These are phyloP conservation scores for Shinisaurus crocodilurus DNA, from an alignment of 2,113 vertebrate species.

Conservation along the genomic window DNA sequence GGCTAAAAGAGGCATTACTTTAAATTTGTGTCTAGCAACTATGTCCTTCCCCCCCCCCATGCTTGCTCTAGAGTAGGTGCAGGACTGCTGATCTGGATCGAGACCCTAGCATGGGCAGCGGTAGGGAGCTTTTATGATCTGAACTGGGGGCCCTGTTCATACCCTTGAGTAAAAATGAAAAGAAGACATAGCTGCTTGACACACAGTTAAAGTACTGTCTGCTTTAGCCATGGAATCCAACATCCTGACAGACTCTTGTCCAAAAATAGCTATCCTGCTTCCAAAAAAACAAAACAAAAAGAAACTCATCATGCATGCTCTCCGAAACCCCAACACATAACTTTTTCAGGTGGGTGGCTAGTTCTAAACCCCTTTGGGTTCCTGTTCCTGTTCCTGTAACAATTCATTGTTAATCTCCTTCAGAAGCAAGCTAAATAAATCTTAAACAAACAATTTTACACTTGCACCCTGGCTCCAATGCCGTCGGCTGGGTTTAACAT, in stretches of 20 bases:
- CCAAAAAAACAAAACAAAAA: no score
- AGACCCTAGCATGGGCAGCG: no score
- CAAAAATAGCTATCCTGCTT: conserved; percentile 1
- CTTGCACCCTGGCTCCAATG: conserved; percentile 38
- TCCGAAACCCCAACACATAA: conserved; percentile 29
- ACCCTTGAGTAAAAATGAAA: no score
- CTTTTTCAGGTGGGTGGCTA: neutral
- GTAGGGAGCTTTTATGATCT: no score
- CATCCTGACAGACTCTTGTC: conserved; percentile 52
- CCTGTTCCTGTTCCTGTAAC: conserved; percentile 41
- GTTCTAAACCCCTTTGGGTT: conserved; percentile 45
- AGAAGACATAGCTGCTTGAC: no score
- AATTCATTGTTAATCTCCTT: conserved; percentile 51
- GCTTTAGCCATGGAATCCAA: conserved; percentile 2
- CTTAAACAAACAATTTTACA: conserved; percentile 46
- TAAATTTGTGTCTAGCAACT: no score
- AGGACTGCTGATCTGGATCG: no score
- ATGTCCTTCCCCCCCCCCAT: no score
- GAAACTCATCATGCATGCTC: conserved; percentile 14
- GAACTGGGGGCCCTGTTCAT: no score
- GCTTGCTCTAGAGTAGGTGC: no score
- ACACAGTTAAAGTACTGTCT: no score
- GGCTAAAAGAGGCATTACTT: no score
- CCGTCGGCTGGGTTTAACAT: conserved; percentile 63
- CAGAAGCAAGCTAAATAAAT: conserved; percentile 58